Percentiles rank a stretch among this genome's conserved stretches.
These are phyloP conservation scores for Oryzias woworae DNA, from an alignment of 2,113 vertebrate genomes.

Conservation along the genomic window DNA sequence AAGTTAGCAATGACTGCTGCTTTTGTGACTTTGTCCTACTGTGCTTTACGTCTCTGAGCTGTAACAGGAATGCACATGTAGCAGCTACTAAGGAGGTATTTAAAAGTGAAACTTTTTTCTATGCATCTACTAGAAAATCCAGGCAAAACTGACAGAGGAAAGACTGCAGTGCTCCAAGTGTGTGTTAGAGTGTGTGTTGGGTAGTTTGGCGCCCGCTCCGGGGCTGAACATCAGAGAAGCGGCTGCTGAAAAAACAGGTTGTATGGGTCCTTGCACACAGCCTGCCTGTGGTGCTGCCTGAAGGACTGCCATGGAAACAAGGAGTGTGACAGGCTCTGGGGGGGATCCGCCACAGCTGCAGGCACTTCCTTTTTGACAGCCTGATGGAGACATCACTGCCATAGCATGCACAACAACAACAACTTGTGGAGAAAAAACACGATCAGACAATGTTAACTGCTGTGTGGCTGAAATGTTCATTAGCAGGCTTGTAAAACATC, in stretches of 20 bases:
- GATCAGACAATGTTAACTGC: constrained; percentile 79
- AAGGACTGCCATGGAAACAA: constrained; percentile 87
- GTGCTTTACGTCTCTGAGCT: constrained; percentile 47
- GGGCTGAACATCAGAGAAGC: constrained; percentile 81
- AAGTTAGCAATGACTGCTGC: constrained; percentile 52
- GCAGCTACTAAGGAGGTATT: constrained; percentile 69
- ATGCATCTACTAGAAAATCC: constrained; percentile 61
- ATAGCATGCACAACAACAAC: constrained; percentile 73
- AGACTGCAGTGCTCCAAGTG: constrained; percentile 49
- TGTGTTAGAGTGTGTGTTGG: constrained; percentile 47
- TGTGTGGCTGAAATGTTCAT: constrained; percentile 78
- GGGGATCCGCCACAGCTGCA: constrained; percentile 81
- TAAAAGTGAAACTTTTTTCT: constrained; percentile 65
- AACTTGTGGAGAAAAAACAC: constrained; percentile 60
- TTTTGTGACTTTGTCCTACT: constrained; percentile 58
- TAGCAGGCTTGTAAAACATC: constrained; percentile 74
- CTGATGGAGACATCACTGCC: constrained; percentile 85
- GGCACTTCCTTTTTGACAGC: constrained; percentile 82
- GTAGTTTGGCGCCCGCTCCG: constrained; percentile 76
- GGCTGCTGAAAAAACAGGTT: constrained; percentile 81
- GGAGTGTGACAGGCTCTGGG: constrained; percentile 82
- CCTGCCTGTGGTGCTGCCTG: constrained; percentile 83
- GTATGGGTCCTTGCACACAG: constrained; percentile 81
- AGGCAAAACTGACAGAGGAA: constrained; percentile 54
- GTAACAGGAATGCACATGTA: constrained; percentile 57